Evolutionary conservation across 2,888 invertebrate species (phyloP).

Genomic region (Lumbricus terrestris): DNA sequence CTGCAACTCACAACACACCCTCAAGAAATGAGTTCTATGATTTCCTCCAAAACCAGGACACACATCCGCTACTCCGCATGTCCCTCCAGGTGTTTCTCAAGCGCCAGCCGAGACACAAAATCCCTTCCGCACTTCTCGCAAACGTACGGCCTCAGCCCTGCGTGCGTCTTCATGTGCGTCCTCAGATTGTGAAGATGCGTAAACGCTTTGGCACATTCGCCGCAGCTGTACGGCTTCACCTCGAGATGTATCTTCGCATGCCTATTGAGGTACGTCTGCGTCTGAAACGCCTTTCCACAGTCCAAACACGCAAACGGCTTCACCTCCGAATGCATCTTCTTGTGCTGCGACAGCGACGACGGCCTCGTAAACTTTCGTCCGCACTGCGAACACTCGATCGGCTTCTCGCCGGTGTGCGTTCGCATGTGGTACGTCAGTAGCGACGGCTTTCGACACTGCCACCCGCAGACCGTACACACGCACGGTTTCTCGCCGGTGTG

Average conservation of each 20-base stretch:
- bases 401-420: neutral
- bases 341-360: neutral
- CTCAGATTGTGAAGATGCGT: neutral
- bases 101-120: neutral
- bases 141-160: neutral
- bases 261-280: neutral
- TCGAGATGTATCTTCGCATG: neutral
- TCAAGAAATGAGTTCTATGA: neutral
- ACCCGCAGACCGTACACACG: neutral
- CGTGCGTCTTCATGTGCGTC: neutral
- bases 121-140: constrained; percentile 5
- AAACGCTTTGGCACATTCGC: neutral
- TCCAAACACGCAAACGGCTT: neutral
- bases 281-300: neutral
- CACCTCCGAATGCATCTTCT: constrained; percentile 8
- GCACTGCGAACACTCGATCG: neutral
- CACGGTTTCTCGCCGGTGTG: constrained; percentile 9
- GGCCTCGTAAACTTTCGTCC: neutral
- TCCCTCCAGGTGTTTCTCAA: neutral
- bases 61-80: neutral
- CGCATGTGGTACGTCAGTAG: constrained; percentile 8
- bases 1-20: neutral
- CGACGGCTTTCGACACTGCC: neutral
- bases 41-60: neutral
- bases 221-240: neutral